Percentiles rank a stretch among this genome's conserved stretches.
phyloP scores from a whole-genome alignment of 2,113 vertebrate genomes.

The Aegithalos caudatus region DNA sequence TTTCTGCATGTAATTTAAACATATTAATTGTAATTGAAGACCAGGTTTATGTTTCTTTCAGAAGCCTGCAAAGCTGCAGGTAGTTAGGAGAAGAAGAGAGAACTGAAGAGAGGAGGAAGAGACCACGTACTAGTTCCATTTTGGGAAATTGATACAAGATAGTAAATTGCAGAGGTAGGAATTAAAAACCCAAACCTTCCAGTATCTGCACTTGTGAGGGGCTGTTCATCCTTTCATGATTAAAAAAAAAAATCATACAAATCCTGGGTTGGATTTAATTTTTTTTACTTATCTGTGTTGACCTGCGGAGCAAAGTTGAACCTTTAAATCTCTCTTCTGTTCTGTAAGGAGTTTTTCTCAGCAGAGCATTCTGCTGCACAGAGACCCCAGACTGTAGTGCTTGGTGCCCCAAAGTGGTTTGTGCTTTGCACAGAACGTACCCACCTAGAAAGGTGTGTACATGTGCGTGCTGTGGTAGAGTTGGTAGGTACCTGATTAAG shows the following conservation, averaged over 20 bases:
- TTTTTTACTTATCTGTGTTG: not conserved
- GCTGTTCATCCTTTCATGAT: not conserved
- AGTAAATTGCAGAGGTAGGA: not conserved
- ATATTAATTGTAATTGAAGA: not conserved
- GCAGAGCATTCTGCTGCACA: not conserved
- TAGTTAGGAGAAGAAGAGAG: not conserved
- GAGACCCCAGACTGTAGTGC: not conserved
- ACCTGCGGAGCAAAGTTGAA: not conserved
- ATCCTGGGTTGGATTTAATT: not conserved
- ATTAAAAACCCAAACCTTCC: not conserved
- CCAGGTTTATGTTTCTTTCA: not conserved
- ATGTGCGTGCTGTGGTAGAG: not conserved
- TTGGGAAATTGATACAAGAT: not conserved
- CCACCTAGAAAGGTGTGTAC: not conserved
- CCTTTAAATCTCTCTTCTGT: not conserved
- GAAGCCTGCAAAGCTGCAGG: not conserved
- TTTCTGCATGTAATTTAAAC: not conserved
- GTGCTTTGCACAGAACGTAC: not conserved
- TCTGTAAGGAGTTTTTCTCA: not conserved
- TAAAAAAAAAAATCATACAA: not conserved
- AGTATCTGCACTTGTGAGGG: not conserved
- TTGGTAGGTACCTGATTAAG: not conserved
- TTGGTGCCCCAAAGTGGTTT: not conserved
- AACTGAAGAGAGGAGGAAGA: not conserved
- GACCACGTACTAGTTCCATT: not conserved